Conservation (phyloP, 2,797 vertebrate species). For the Spinibarbus caldwelli region DNA sequence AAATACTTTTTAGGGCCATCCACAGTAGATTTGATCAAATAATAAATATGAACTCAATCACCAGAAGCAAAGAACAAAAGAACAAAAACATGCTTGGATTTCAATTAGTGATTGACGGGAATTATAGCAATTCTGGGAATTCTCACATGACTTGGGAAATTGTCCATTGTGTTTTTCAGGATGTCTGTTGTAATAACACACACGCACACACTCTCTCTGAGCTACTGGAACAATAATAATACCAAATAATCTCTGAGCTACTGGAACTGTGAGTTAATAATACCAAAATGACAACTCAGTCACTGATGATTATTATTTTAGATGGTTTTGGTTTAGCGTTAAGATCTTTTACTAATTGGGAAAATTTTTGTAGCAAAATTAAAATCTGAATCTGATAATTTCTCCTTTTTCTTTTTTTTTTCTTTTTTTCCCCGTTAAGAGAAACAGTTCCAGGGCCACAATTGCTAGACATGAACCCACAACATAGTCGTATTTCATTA, state of each 20-base stretch:
- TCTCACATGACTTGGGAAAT: neutral
- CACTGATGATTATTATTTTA: neutral
- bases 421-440: no score
- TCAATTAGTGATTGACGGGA: neutral
- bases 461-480: neutral
- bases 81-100: neutral
- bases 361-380: neutral
- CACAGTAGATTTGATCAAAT: neutral
- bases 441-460: neutral
- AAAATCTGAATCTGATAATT: neutral
- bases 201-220: neutral
- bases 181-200: neutral
- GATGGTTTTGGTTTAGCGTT: neutral
- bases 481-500: neutral
- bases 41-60: neutral
- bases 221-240: neutral
- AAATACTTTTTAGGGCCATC: neutral
- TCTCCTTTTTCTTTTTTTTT: neutral
- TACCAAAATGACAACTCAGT: neutral
- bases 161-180: slow-evolving; percentile 37
- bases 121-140: neutral
- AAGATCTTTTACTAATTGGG: neutral
- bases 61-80: neutral
- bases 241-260: neutral
- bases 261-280: neutral